A percentile compares a stretch with the other conserved stretches of the same genome.
These are phyloP conservation scores for Leucopsar rothschildi DNA, from an alignment of 2,113 vertebrate species.

Conservation along the genomic window DNA sequence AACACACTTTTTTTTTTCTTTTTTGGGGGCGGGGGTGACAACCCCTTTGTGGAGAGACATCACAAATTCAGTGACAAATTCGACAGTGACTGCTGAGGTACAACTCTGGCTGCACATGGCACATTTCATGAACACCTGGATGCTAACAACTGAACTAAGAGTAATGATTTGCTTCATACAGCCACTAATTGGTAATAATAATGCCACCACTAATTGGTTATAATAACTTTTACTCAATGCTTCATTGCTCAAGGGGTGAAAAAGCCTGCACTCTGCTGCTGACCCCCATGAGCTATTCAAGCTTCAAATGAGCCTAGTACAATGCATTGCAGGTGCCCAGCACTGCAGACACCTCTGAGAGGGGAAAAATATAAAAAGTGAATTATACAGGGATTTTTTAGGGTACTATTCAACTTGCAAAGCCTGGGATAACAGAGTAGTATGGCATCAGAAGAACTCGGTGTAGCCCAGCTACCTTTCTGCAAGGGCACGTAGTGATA, in stretches of 20 bases:
- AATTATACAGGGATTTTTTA: not conserved
- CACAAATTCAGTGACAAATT: not conserved
- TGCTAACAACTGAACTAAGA: constrained; percentile 31
- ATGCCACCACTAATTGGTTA: constrained; percentile 43
- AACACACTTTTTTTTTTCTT: too few species aligned
- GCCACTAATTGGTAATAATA: constrained; percentile 56
- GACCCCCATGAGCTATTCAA: not conserved
- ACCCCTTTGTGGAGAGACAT: not conserved
- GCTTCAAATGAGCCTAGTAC: constrained; percentile 6
- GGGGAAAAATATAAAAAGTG: accelerated
- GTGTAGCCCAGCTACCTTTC: not conserved
- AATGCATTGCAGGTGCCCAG: not conserved
- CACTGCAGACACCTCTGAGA: not conserved
- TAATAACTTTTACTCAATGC: constrained; percentile 48
- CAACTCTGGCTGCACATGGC: not conserved
- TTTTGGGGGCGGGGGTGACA: not conserved
- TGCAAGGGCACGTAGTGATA: not conserved
- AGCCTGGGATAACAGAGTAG: not conserved
- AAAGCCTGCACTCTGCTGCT: not conserved
- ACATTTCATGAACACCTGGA: constrained; percentile 19
- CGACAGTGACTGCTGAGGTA: accelerated
- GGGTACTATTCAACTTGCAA: not conserved
- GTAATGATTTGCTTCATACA: constrained; percentile 46
- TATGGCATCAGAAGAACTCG: accelerated
- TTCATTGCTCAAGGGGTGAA: constrained; percentile 48